Base-by-base conservation (phyloP, 2,888 invertebrate species). In the Zhuqinia jingwanae region DNA sequence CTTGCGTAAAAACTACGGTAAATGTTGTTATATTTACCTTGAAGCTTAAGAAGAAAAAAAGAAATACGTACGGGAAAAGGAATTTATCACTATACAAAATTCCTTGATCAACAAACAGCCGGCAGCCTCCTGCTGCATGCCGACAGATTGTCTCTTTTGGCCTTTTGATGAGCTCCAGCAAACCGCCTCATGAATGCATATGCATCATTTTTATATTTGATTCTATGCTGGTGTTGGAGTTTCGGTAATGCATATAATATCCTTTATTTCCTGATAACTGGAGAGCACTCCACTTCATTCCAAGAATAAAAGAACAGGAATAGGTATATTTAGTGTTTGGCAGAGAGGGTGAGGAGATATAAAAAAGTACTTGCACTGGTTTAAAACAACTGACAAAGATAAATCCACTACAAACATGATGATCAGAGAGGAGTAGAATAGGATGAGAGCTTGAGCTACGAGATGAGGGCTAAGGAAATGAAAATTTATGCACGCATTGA, bases 401-500 rank as follows among this genome's bases (percentile, higher is more conserved):
- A 63, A 84, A 76, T 84, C 50, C 76, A 36, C 68, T 77, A 13
- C 76, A 36, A n/a, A 36, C 36, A 42, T 53, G 68, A 77, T 22
- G 53, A 70, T 63, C 30, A 53, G 20, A 65, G 25, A 63, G 58
- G 45, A 58, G 50, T 13, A 65, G 63, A 68, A 27, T 5, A 25
- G 47, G 27, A 36, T 2, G 17, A 25, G 30, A 53, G 77, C 36
- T 8, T 36, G 36, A 36, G 36, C 36, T 36, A 8, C 36, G 10
- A 60, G 5, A 10, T 15, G 70, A 45, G 36, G 17, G 50, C 42
- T 47, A 58, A 85, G 79, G 79, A 80, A 85, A 85, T 78, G 85
- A 82, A 85, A 87, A 87, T 88, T 88, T 85, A 85, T 85, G 88
- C 88, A 88, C 88, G 88, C 88, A 88, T 87, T 80, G 45, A 77